Evolutionary conservation across 2,888 invertebrate species (phyloP), one percentile per base, ranked within the genome.

Genomic region (Apotomis turbidana): DNA sequence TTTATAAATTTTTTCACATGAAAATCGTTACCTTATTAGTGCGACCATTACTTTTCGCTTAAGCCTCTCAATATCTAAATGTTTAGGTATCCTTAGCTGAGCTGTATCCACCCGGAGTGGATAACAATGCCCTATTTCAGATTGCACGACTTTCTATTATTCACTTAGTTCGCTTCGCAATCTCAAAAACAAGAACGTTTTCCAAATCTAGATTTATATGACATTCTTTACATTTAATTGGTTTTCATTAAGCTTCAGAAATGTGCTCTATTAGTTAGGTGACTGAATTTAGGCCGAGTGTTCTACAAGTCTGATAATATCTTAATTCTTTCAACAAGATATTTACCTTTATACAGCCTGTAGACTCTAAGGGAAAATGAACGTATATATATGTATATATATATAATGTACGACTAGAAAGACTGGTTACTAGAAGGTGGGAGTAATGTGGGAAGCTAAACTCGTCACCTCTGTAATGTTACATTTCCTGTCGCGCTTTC

Each of bases 1-100:
- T 27, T 27, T 2, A 27, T 27, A 27, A 27, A 1, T 2, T 49
- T 10, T 8, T 49, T 76, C 75, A 76, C 71, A 74, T 79, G 74
- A 77, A 75, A 76, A 78, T 77, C 79, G 81, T 27, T 27, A 27
- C 27, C 27, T 27, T 27, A 27, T 27, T 2, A 27, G 27, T 27
- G 27, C 27, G 27, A 27, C 79, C 81, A 81, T 78, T 79, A 79
- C 79, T 83, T 82, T 77, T 81, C 78, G 82, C 80, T 83, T 86
- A 80, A 78, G 78, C 78, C 61, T 76, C 74, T 51, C 73, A 59
- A 76, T 74, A 69, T 63, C 76, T 69, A 76, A 73, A 69, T 57
- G 36, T 67, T 63, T 67, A 74, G 41, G 41, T 68, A 70, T 61
- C 61, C 27, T 70, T 69, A 76, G 46, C 62, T 68, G 60, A 59